Evolutionary conservation across 2,888 invertebrate genomes (phyloP).

Genomic region (Tubulanus polymorphus): DNA sequence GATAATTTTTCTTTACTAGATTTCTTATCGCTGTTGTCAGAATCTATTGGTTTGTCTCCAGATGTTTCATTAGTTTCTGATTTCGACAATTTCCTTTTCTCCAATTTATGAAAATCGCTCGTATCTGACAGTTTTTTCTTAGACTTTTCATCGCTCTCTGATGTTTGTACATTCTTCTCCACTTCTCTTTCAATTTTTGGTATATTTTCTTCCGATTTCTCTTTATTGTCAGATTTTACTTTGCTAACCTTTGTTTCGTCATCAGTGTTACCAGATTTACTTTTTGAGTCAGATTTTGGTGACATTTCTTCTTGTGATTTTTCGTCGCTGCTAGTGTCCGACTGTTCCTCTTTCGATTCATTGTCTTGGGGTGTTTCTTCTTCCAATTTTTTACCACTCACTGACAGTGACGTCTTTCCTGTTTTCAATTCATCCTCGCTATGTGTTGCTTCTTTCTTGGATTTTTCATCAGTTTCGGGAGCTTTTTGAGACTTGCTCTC

Average conservation of each 20-base stretch:
- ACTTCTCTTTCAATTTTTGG: background rate
- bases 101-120: background rate
- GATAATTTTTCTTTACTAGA: too few relatives aligned
- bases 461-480: background rate
- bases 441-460: background rate
- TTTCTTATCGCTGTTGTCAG: too few relatives aligned
- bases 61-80: background rate
- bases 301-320: background rate
- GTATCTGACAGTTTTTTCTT: too few relatives aligned
- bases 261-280: background rate
- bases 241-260: background rate
- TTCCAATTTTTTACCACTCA: background rate
- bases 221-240: background rate
- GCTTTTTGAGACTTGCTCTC: background rate
- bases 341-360: background rate
- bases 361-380: background rate
- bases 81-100: too few relatives aligned
- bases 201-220: background rate
- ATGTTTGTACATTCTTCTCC: background rate
- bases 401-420: background rate
- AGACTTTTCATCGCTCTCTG: constrained; percentile 14
- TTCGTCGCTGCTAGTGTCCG: constrained; percentile 4
- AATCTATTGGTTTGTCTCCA: too few relatives aligned
- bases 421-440: background rate
- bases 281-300: too few relatives aligned